phyloP scores from a whole-genome alignment of 2,113 vertebrate genomes.

The Xyrauchen texanus region DNA sequence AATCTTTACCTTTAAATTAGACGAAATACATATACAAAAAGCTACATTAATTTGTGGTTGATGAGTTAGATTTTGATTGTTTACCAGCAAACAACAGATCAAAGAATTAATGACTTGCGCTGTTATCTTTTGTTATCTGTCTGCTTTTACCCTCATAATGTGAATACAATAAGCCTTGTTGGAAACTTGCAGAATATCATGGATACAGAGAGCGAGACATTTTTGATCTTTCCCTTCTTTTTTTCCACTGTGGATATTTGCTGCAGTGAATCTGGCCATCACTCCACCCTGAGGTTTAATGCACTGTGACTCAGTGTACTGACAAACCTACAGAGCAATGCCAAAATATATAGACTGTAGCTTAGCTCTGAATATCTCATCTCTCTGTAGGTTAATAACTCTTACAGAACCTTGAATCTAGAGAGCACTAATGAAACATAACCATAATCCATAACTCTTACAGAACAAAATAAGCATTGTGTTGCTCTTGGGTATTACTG shows the following conservation, averaged over 20 bases:
- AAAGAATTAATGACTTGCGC: background rate
- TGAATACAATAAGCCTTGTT: background rate
- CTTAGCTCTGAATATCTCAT: conserved; percentile 12
- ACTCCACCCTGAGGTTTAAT: conserved; percentile 16
- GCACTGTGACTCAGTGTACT: background rate
- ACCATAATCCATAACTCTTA: background rate
- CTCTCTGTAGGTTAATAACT: conserved; percentile 27
- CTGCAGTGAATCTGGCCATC: conserved; percentile 9
- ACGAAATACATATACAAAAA: too few relatives aligned
- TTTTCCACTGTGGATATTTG: conserved; percentile 16
- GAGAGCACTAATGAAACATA: background rate
- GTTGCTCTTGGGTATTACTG: background rate
- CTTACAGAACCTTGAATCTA: conserved; percentile 1
- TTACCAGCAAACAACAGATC: background rate
- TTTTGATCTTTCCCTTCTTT: background rate
- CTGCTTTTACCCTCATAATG: background rate
- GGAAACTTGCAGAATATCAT: conserved; percentile 9
- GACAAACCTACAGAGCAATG: conserved; percentile 3
- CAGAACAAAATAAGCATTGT: background rate
- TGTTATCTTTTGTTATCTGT: too few relatives aligned
- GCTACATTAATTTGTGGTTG: background rate
- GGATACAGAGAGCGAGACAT: background rate
- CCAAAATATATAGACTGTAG: conserved; percentile 32
- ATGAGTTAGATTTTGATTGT: background rate
- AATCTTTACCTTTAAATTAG: too few relatives aligned